These are phyloP conservation scores for Eulemur rufifrons DNA, from an alignment of 2,113 vertebrate species.

Conservation along the genomic window DNA sequence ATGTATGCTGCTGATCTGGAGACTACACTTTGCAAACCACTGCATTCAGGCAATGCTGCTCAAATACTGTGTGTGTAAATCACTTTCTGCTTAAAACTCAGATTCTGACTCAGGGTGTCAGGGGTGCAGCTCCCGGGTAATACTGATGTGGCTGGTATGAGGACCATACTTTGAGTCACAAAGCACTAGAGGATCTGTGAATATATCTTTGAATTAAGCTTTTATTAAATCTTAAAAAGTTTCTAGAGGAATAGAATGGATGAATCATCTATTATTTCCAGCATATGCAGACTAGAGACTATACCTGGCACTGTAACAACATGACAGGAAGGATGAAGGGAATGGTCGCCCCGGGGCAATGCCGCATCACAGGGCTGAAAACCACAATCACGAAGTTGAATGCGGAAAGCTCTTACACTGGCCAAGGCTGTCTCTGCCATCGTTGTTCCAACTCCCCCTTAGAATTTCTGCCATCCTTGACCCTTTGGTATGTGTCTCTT, in stretches of 20 bases:
- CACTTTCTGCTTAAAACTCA: background rate
- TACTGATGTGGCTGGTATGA: background rate
- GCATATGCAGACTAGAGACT: background rate
- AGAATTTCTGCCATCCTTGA: background rate
- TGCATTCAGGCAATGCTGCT: accelerated
- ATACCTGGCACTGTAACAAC: background rate
- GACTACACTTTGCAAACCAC: no score
- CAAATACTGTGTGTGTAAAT: no score
- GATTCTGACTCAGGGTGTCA: no score
- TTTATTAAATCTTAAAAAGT: background rate
- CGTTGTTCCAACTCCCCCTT: background rate
- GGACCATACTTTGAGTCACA: background rate
- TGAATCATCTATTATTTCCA: background rate
- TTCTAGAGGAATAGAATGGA: background rate
- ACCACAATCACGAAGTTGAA: background rate
- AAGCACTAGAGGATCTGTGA: background rate
- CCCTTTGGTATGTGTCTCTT: background rate
- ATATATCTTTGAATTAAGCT: background rate
- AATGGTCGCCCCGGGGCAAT: background rate
- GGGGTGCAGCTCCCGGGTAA: background rate
- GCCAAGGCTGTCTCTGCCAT: no score
- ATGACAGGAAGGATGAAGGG: background rate
- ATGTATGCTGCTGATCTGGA: background rate
- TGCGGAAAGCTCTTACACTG: accelerated
- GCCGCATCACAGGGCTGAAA: background rate